A percentile compares a stretch with the other conserved stretches of the same genome.
Evolutionary conservation across 2,888 invertebrate species (phyloP).

Genomic region (Allophyes oxyacanthae): DNA sequence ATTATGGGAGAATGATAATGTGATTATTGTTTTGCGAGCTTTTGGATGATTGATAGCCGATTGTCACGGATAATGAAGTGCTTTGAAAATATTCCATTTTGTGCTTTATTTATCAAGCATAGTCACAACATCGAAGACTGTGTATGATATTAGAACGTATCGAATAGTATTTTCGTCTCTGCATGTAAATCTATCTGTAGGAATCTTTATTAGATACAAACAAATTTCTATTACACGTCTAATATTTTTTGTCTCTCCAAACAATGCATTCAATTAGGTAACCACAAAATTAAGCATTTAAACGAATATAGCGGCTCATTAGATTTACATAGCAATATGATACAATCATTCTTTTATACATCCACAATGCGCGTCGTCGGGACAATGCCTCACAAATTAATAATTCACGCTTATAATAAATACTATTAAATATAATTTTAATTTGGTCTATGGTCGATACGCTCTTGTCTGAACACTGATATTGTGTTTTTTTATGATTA

Average conservation of each 20-base stretch:
- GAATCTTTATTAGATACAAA: background rate
- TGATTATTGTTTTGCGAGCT: slow-evolving; percentile 89
- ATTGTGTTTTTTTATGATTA: slow-evolving; percentile 72
- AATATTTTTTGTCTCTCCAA: slow-evolving; percentile 15
- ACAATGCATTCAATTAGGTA: slow-evolving; percentile 56
- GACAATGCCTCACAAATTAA: slow-evolving; percentile 85
- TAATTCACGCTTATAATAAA: slow-evolving; percentile 83
- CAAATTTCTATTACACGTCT: background rate
- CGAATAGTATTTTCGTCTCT: background rate
- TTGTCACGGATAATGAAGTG: slow-evolving; percentile 86
- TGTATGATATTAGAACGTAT: slow-evolving; percentile 26
- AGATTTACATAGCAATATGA: slow-evolving; percentile 53
- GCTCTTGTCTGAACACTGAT: slow-evolving; percentile 59
- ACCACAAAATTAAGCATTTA: slow-evolving; percentile 56
- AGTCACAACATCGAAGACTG: slow-evolving; percentile 31
- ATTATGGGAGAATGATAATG: slow-evolving; percentile 88
- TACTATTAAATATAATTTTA: slow-evolving; percentile 81
- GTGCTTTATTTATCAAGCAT: slow-evolving; percentile 61
- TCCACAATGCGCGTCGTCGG: slow-evolving; percentile 58
- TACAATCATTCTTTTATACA: slow-evolving; percentile 63
- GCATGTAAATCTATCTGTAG: too few species aligned
- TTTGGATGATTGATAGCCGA: slow-evolving; percentile 83
- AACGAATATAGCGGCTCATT: slow-evolving; percentile 57
- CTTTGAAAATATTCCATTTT: slow-evolving; percentile 75
- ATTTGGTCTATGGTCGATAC: slow-evolving; percentile 78